phyloP scores from a whole-genome alignment of 2,797 vertebrate species.

The Dicrostonyx torquatus region DNA sequence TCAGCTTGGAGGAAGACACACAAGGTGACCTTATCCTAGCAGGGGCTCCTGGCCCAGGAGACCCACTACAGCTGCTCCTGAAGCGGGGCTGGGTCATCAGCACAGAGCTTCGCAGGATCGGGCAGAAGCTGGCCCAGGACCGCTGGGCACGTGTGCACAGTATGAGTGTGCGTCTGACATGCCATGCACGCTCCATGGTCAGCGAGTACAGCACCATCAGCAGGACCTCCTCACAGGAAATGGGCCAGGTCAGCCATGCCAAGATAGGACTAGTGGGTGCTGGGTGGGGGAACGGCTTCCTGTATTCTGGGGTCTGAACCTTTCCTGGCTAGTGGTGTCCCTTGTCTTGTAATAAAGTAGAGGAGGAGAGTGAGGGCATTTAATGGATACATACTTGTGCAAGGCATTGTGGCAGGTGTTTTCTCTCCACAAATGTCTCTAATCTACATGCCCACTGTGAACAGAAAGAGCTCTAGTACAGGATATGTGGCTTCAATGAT shows the following conservation, averaged over 20 bases:
- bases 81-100: constrained; percentile 96
- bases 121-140: constrained; percentile 94
- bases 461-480: not conserved
- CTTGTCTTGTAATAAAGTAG: not conserved
- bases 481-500: not conserved
- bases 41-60: constrained; percentile 87
- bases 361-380: not conserved
- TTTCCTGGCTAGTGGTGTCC: not conserved
- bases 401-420: not conserved
- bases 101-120: constrained; percentile 95
- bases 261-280: not conserved
- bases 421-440: not conserved
- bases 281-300: not conserved
- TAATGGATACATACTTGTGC: not conserved
- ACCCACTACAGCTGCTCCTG: constrained; percentile 93
- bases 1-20: constrained; percentile 93
- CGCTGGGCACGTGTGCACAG: constrained; percentile 96
- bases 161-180: constrained; percentile 94
- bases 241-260: constrained; percentile 89
- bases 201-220: constrained; percentile 89
- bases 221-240: constrained; percentile 88
- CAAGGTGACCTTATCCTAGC: constrained; percentile 93
- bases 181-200: constrained; percentile 95
- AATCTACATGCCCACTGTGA: not conserved
- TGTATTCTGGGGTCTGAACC: not conserved